Evolutionary conservation across 2,113 vertebrate species (phyloP), one percentile per base, ranked within the genome.

Genomic region (Etia nguti): DNA sequence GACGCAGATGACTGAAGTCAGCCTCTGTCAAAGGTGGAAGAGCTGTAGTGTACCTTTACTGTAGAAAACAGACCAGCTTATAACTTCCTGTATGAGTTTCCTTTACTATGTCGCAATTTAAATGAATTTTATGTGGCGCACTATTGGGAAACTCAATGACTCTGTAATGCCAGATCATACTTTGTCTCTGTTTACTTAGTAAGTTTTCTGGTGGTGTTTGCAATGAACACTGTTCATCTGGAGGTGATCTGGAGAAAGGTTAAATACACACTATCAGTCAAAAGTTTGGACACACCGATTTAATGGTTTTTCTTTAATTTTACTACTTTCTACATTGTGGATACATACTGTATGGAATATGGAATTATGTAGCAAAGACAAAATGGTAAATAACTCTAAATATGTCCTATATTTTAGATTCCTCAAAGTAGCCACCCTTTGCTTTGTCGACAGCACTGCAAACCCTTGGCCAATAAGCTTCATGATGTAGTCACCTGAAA

Each of bases 1-100:
- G 92, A 87, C 46, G 16, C 48, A 56, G 77, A 73, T 87, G 91
- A 85, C 36, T 41, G 89, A 82, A 84, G 82, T 20, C 75, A 48
- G 52, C n/a, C 24, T 73, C 81, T 20, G 56, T 82, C 46, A 16
- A 60, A 62, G 60, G 8, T 55, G 57, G 65, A 79, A 7, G 31
- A 41, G 60, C 16, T 86, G 31, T 18, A 4, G n/a, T 48, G 13
- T 10, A 24, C 38, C 34, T 7, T 29, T 29, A 54, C 24, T 9
- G 26, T 36, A 46, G 11, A 34, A 41, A 22, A 56, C 26, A 75
- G 62, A 62, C 24, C 8, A 59, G 2, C 3, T 46, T 43, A 26
- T 80, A 8, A 56, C 20, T 12, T 15, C 26, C 36, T 22, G 1
- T 2, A 22, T 29, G 5, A 65, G 8, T 41, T 31, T 15, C 57